Evolutionary conservation across 2,113 vertebrate species (phyloP).

Genomic region (Hydropotes inermis): DNA sequence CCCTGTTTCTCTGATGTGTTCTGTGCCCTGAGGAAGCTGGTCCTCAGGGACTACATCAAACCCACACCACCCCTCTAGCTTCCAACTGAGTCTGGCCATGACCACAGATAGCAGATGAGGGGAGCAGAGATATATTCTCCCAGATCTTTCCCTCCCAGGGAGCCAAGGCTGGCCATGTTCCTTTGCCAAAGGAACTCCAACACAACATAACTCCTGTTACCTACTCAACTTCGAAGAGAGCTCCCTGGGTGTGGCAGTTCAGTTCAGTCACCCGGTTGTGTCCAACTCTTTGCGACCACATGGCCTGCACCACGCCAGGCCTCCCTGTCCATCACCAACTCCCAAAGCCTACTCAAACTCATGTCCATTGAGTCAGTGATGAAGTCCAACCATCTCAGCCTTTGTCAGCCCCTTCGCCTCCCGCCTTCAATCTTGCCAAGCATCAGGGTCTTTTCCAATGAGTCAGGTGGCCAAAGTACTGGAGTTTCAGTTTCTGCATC

Average conservation of each 20-base stretch:
- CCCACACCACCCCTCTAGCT: background rate
- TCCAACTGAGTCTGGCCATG: background rate
- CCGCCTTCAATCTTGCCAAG: background rate
- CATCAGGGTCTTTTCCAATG: background rate
- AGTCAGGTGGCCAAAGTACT: background rate
- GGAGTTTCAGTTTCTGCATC: background rate
- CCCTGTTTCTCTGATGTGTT: background rate
- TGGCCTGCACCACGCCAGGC: background rate
- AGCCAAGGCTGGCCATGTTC: background rate
- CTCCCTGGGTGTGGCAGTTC: background rate
- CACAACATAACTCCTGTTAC: background rate
- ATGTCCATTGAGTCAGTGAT: background rate
- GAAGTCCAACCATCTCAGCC: background rate
- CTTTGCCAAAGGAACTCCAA: background rate
- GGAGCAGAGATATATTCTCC: background rate
- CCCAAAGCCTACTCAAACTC: background rate
- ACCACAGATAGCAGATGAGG: background rate
- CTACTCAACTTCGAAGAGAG: background rate
- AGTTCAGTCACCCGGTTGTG: background rate
- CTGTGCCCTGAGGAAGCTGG: background rate
- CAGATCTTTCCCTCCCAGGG: background rate
- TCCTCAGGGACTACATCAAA: background rate
- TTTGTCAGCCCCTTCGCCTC: background rate
- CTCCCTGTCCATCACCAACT: background rate
- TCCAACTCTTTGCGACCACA: background rate